Conservation (phyloP, 2,888 invertebrate species). For the Augiades crinisus region DNA sequence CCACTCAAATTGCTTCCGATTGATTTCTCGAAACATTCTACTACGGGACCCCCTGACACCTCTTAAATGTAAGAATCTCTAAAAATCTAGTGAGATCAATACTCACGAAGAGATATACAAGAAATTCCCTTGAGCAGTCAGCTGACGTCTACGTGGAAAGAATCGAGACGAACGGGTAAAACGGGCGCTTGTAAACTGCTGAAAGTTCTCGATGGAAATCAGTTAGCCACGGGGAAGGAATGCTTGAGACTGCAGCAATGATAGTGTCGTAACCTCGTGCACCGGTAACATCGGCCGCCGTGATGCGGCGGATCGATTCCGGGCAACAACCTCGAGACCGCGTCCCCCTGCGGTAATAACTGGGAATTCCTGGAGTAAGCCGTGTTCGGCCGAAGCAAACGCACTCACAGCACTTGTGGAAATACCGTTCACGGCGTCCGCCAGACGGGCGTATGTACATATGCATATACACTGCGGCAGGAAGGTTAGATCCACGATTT, state of each 20-base stretch:
- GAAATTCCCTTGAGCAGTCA: neutral
- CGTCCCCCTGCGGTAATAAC: conserved; percentile 69
- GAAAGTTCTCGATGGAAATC: neutral
- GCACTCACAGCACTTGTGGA: conserved; percentile 46
- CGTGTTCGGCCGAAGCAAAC: conserved; percentile 48
- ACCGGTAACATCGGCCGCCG: conserved; percentile 55
- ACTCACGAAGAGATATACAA: conserved; percentile 10
- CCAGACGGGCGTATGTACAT: conserved; percentile 44
- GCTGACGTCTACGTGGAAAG: neutral
- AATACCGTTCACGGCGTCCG: conserved; percentile 65
- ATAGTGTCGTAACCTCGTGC: conserved; percentile 65
- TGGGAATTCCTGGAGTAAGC: conserved; percentile 72
- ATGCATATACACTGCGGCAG: neutral
- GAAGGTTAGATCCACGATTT: too few species aligned
- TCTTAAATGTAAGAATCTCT: conserved; percentile 33
- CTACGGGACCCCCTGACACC: conserved; percentile 40
- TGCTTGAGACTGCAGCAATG: conserved; percentile 51
- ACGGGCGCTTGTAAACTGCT: neutral
- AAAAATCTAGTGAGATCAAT: conserved; percentile 16
- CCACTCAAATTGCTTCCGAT: conserved; percentile 76
- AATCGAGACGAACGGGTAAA: neutral
- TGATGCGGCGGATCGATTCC: conserved; percentile 70
- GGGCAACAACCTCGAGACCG: conserved; percentile 72
- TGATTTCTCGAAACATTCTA: conserved; percentile 66
- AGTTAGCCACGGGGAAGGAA: conserved; percentile 22